Base-by-base conservation (phyloP, 2,113 vertebrate genomes). In the Dromas ardeola region DNA sequence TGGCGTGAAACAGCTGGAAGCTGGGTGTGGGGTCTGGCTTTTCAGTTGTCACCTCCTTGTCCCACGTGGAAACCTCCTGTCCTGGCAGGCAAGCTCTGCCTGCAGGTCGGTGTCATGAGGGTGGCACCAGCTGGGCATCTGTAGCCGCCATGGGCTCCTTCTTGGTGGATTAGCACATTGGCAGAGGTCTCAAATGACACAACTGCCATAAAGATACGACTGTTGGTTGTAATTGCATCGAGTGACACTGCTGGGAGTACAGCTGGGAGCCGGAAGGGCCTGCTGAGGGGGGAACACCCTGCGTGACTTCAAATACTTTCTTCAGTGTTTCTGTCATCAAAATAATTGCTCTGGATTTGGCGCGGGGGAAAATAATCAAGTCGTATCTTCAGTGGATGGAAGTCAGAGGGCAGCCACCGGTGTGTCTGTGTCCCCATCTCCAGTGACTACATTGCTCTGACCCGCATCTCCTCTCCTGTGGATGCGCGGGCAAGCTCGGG, bases 351-450 rank as follows among this genome's bases (percentile, higher is more conserved):
- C 26, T 11, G 32, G 53, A 3, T 50, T 45, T 61, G 67, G 26
- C 8, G 5, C 0, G 3, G 15, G 50, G 29, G 43, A 5, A 2
- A 18, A 15, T 6, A 36, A 13, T 10, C 21, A 2, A 19, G 12
- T 16, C 0, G 0, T 9, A 7, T 5, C 58, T 52, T 15, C 29
- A 11, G n/a, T 10, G 59, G 79, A 15, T 52, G n/a, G 71, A 27
- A 29, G 30, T 42, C 2, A 3, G 15, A 23, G n/a, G 56, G 62
- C 29, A 30, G 61, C 59, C 9, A 1, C n/a, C 6, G 0, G 17
- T 1, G 9, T 5, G 18, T 8, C n/a, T 0, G 0, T 10, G 29
- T 16, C 36, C 34, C 38, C 27, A 3, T 30, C 5, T 36, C 27
- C 17, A 12, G 49, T 6, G 38, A 13, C 34, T 6, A 11, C 3